Evolutionary conservation across 2,888 invertebrate genomes (phyloP), one percentile per base, ranked within the genome.

Genomic region (Rhamnusium bicolor): DNA sequence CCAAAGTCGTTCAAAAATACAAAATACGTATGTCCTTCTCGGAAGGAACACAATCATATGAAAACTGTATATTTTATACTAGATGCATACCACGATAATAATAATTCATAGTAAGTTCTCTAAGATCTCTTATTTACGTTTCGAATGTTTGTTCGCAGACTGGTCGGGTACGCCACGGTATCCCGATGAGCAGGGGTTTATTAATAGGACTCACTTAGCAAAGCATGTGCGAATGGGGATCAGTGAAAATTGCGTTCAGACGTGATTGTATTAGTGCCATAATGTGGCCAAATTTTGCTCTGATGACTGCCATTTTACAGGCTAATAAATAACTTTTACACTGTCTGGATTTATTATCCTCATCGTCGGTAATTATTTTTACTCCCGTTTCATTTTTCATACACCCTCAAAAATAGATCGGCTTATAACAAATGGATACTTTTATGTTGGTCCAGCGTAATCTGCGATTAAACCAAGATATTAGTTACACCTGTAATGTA

Each of bases 211-310:
- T 32, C 58, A 49, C 69, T 69, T 69, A 51, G 61, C 29, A 49
- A 29, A 53, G 51, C 60, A 69, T 69, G 69, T 69, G 69, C 69
- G 60, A 60, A 58, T 12, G 51, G 58, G 68, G 29, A 68, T 56
- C 29, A 66, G 63, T 29, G 60, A 67, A 67, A 72, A 72, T 72
- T 72, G 66, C 66, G 61, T 72, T 67, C 56, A 49, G 54, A 68
- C 68, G 72, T 68, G 67, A 63, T 72, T 72, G 58, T 72, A 72
- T 72, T 72, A 69, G 32, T 49, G 69, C 69, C 32, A 60, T 69
- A 69, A 69, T 69, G 60, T 69, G 69, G 61, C 60, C 58, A 60
- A 69, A 69, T 69, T 69, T 60, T 53, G 32, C 60, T 24, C 54
- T 67, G 54, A 67, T 67, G 67, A 51, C 67, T 67, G 67, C 24